These are phyloP conservation scores for Bufo gargarizans DNA, from an alignment of 2,113 vertebrate species.

Conservation along the genomic window DNA sequence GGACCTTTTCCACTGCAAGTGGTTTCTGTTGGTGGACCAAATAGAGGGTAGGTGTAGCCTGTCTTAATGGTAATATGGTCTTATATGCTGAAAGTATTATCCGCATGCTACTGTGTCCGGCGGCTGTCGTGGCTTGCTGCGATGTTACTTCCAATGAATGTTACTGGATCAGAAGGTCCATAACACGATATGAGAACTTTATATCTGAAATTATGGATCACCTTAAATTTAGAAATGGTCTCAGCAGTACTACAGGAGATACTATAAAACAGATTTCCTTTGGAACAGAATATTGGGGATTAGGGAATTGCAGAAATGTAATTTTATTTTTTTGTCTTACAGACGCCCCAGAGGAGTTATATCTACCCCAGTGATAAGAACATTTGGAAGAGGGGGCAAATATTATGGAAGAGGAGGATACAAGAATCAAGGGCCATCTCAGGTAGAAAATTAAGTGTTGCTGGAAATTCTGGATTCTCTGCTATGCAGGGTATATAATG, in stretches of 20 bases:
- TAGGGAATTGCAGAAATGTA: background rate
- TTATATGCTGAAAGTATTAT: no score
- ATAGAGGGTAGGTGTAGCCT: constrained; percentile 80
- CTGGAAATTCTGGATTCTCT: background rate
- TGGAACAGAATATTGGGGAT: background rate
- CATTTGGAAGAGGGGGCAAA: constrained; percentile 87
- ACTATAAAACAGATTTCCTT: background rate
- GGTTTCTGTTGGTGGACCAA: constrained; percentile 90
- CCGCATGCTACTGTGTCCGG: no score
- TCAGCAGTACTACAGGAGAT: background rate
- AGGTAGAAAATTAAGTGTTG: constrained; percentile 73
- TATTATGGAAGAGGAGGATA: constrained; percentile 85
- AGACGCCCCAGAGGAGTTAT: constrained; percentile 91
- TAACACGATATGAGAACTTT: background rate
- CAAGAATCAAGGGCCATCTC: constrained; percentile 84
- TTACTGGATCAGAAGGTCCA: background rate
- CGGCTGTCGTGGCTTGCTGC: no score
- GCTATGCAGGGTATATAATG: background rate
- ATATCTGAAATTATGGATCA: background rate
- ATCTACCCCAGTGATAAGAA: constrained; percentile 90
- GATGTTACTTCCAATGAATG: background rate
- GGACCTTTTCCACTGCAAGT: constrained; percentile 89
- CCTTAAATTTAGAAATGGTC: background rate
- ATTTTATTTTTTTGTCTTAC: background rate
- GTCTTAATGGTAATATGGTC: no score